Percentiles rank a stretch among this genome's conserved stretches.
phyloP scores from a whole-genome alignment of 2,113 vertebrate genomes.

The cattle (Bos taurus) region ARS-UCD2.0 NC_037344.1:5879001-5879500 shows the following conservation, averaged over 20 bases:
- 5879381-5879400: not conserved
- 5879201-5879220: not conserved
- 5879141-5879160: not conserved
- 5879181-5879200: not conserved
- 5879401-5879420: not conserved
- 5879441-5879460: not conserved
- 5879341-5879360: not conserved
- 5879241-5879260: not conserved
- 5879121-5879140: not conserved
- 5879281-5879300: not conserved
- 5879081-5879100: not conserved
- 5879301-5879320: not conserved
- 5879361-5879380: not conserved
- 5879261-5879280: not conserved
- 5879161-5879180: not conserved
- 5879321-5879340: not conserved
- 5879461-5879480: not conserved
- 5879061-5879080: not conserved
- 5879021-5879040: conserved; percentile 4
- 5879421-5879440: not conserved
- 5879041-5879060: not conserved
- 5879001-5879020: not conserved
- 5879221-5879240: not conserved
- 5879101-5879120: not conserved
- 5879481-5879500: not conserved